phyloP scores from a whole-genome alignment of 1,140 invertebrate genomes.

The Antheraea mylitta region DNA sequence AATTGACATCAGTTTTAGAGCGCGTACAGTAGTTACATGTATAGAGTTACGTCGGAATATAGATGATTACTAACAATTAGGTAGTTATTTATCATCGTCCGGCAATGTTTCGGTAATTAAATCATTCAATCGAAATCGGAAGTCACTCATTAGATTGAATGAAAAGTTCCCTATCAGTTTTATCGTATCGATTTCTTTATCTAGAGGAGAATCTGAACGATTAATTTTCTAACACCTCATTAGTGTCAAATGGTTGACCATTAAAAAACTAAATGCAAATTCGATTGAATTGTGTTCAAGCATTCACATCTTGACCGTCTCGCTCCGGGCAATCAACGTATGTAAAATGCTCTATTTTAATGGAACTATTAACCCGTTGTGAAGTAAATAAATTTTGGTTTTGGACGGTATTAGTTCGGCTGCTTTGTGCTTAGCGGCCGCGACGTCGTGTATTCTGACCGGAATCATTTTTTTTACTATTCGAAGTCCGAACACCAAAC shows the following conservation, averaged over 20 bases:
- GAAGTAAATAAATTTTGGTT: conserved; percentile 57
- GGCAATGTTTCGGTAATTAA: conserved; percentile 30
- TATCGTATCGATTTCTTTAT: conserved; percentile 59
- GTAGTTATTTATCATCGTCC: conserved; percentile 28
- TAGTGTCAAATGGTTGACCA: conserved; percentile 54
- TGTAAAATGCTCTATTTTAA: conserved; percentile 49
- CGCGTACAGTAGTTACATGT: conserved; percentile 19
- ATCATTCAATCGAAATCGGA: conserved; percentile 38
- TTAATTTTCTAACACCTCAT: conserved; percentile 73
- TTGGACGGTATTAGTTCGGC: conserved; percentile 45
- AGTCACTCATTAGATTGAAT: conserved; percentile 50
- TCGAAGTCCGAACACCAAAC: conserved; percentile 38
- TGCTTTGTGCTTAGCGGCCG: conserved; percentile 48
- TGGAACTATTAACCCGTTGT: conserved; percentile 27
- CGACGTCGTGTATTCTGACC: conserved; percentile 45
- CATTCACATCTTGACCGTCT: conserved; percentile 52
- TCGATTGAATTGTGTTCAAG: conserved; percentile 47
- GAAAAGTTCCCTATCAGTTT: conserved; percentile 41
- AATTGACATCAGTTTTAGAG: conserved; percentile 45
- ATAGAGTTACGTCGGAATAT: conserved; percentile 20
- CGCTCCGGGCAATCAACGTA: conserved; percentile 52
- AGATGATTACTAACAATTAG: conserved; percentile 19
- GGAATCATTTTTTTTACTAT: conserved; percentile 43
- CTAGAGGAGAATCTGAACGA: conserved; percentile 53
- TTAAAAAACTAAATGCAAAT: conserved; percentile 74